These are phyloP conservation scores for Malurus splendens DNA, from an alignment of 2,797 vertebrate genomes.

Conservation along the genomic window DNA sequence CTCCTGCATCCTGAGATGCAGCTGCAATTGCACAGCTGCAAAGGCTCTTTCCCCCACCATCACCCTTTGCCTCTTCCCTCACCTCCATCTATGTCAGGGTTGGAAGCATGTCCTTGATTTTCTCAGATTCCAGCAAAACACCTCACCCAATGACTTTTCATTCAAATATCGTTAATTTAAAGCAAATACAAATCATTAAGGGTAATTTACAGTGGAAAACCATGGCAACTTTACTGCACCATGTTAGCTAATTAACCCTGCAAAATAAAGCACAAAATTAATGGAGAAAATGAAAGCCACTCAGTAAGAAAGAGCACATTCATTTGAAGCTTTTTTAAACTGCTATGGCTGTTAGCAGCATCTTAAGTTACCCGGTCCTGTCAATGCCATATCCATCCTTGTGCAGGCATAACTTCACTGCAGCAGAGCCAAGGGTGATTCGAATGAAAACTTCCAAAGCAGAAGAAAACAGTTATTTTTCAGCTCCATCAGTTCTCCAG, in stretches of 20 bases:
- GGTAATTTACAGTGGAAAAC: background rate
- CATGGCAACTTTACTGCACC: background rate
- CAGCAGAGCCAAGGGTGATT: background rate
- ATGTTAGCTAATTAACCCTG: background rate
- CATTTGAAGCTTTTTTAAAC: background rate
- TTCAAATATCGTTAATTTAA: background rate
- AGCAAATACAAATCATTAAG: background rate
- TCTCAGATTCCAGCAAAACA: background rate
- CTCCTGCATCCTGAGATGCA: background rate
- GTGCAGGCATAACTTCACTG: background rate
- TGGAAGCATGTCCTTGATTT: background rate
- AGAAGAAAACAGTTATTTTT: constrained; percentile 8
- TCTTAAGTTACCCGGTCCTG: background rate
- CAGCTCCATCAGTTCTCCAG: background rate
- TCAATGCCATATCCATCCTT: background rate
- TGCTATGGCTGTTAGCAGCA: background rate
- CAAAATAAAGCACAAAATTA: background rate
- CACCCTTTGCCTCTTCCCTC: background rate
- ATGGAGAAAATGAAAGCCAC: background rate
- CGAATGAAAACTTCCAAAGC: background rate
- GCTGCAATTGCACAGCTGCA: constrained; percentile 15
- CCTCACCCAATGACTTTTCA: background rate
- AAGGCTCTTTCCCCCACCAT: background rate
- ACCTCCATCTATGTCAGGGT: background rate
- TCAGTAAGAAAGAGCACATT: background rate